Percentiles rank a stretch among this genome's conserved stretches.
Conservation (phyloP, 1,140 invertebrate species). For the Thereuonema tuberculata region DNA sequence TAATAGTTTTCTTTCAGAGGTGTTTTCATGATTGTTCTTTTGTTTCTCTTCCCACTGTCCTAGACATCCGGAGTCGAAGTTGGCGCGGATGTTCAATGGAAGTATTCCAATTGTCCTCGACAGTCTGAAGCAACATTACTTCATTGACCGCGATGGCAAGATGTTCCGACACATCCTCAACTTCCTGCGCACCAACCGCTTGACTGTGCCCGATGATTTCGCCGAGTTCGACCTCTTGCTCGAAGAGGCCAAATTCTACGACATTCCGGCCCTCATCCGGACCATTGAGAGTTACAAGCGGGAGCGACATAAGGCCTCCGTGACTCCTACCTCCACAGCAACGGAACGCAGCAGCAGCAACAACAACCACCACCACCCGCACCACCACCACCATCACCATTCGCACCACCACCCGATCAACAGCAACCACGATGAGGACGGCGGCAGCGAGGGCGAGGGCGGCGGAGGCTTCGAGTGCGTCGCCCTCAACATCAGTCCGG, state of each 20-base stretch:
- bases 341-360: conserved; percentile 13
- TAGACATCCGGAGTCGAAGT: conserved; percentile 80
- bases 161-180: conserved; percentile 95
- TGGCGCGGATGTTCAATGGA: conserved; percentile 91
- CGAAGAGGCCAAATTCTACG: conserved; percentile 85
- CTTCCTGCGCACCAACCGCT: conserved; percentile 77
- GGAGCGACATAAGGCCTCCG: conserved; percentile 32
- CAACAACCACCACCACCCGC: conserved; percentile 3
- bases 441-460: conserved; percentile 13
- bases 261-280: conserved; percentile 48
- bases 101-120: conserved; percentile 91
- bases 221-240: conserved; percentile 73
- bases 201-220: conserved; percentile 77
- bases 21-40: too few relatives aligned
- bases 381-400: not conserved
- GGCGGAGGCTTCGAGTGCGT: conserved; percentile 56
- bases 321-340: not conserved
- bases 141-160: conserved; percentile 88
- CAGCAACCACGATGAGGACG: conserved; percentile 13
- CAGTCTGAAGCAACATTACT: conserved; percentile 93
- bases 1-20: too few relatives aligned
- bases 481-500: conserved; percentile 72
- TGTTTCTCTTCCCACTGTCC: too few relatives aligned
- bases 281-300: conserved; percentile 62
- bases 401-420: conserved; percentile 13